phyloP scores from a whole-genome alignment of 2,888 invertebrate genomes.

The Ophion obscuratus region DNA sequence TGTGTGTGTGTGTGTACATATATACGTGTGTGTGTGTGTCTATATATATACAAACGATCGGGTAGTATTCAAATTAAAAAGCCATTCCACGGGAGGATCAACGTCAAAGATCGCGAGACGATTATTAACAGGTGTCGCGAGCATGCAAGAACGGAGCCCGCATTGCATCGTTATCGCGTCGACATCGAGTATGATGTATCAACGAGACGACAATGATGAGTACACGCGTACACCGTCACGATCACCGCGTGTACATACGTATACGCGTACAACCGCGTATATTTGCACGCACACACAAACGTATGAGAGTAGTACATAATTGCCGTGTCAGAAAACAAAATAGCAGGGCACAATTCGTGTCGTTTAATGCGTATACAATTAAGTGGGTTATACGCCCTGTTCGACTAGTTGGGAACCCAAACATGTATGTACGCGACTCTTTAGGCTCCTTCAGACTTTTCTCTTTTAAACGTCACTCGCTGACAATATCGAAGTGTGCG shows the following conservation, averaged over 20 bases:
- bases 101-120: slow-evolving; percentile 43
- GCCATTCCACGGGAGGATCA: slow-evolving; percentile 22
- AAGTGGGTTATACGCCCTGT: slow-evolving; percentile 19
- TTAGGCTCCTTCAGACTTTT: background rate
- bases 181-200: slow-evolving; percentile 42
- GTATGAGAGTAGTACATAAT: background rate
- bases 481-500: slow-evolving; percentile 8
- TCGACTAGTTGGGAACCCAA: slow-evolving; percentile 5
- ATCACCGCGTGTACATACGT: background rate
- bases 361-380: background rate
- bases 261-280: background rate
- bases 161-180: slow-evolving; percentile 37
- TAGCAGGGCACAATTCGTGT: slow-evolving; percentile 2
- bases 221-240: background rate
- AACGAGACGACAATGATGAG: slow-evolving; percentile 39
- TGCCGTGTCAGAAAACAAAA: slow-evolving; percentile 5
- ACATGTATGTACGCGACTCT: background rate
- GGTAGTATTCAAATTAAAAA: slow-evolving; percentile 49
- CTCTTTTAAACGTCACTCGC: background rate
- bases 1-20: too few species aligned
- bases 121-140: slow-evolving; percentile 66
- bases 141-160: slow-evolving; percentile 52
- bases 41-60: background rate
- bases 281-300: background rate
- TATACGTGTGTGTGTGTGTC: too few species aligned